These are phyloP conservation scores for Pristionchus japonicus DNA, from an alignment of 2,888 invertebrate species.

Conservation along the genomic window DNA sequence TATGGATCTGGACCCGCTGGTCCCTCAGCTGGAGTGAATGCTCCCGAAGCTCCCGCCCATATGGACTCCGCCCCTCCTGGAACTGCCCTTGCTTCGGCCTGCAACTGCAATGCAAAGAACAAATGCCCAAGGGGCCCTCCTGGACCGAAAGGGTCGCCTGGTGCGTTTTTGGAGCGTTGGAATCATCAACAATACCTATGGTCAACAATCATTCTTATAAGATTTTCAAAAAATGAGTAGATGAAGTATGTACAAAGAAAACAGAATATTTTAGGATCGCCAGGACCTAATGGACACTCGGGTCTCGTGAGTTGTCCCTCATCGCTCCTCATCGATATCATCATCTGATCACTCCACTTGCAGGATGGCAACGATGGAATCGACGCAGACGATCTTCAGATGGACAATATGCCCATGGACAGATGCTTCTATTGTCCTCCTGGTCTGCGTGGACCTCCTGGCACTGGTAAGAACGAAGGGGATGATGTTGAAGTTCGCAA, in stretches of 20 bases:
- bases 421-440: conserved; percentile 36
- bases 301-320: too few species aligned
- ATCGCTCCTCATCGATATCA: too few species aligned
- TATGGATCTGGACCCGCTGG: background rate
- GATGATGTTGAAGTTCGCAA: too few species aligned
- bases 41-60: background rate
- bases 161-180: too few species aligned
- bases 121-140: background rate
- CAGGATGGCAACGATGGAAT: conserved; percentile 36
- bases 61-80: conserved; percentile 25
- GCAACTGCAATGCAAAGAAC: conserved; percentile 34
- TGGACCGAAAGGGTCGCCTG: conserved; percentile 33
- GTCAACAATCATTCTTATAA: too few species aligned
- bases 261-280: too few species aligned
- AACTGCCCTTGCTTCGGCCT: background rate
- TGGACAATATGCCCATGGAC: conserved; percentile 7
- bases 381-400: background rate
- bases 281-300: conserved; percentile 41
- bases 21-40: background rate
- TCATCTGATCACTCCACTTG: too few species aligned
- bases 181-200: too few species aligned
- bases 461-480: too few species aligned
- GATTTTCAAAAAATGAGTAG: too few species aligned
- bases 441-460: background rate
- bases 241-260: too few species aligned